These are phyloP conservation scores for Acleris sparsana DNA, from an alignment of 2,888 invertebrate species.

Conservation along the genomic window DNA sequence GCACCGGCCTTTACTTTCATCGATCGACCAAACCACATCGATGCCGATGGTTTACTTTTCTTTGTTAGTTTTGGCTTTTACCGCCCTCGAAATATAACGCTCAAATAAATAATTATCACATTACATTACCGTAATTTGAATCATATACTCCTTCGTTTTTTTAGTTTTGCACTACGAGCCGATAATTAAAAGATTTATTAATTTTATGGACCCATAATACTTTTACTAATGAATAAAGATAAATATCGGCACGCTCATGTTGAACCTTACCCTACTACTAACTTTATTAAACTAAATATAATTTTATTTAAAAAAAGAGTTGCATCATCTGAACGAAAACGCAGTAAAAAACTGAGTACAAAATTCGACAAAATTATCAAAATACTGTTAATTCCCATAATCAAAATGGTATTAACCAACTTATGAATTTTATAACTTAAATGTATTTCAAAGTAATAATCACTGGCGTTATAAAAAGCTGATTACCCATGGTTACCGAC, in stretches of 20 bases:
- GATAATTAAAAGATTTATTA: not conserved
- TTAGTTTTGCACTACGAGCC: not conserved
- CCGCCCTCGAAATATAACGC: constrained; percentile 33
- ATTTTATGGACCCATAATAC: too few species aligned
- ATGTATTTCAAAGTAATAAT: constrained; percentile 26
- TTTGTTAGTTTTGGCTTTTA: constrained; percentile 75
- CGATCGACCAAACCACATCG: constrained; percentile 75
- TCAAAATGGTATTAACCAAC: constrained; percentile 19
- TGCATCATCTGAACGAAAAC: too few species aligned
- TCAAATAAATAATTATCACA: constrained; percentile 15
- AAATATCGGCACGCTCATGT: too few species aligned
- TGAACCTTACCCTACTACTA: too few species aligned
- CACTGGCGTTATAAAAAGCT: constrained; percentile 52
- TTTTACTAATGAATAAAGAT: too few species aligned
- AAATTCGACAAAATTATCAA: not conserved
- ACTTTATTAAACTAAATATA: too few species aligned
- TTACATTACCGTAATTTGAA: constrained; percentile 10
- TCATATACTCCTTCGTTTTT: not conserved
- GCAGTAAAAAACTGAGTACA: not conserved
- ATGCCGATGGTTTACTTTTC: constrained; percentile 79
- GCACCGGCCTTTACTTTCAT: constrained; percentile 82
- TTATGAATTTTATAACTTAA: constrained; percentile 21
- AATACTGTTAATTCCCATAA: not conserved
- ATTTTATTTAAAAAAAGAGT: too few species aligned
- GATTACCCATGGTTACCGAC: constrained; percentile 63